Percentiles rank a stretch among this genome's conserved stretches.
Conservation (phyloP, 35 echinoderm and acorn worm genomes). For the Amphiura filiformis region DNA sequence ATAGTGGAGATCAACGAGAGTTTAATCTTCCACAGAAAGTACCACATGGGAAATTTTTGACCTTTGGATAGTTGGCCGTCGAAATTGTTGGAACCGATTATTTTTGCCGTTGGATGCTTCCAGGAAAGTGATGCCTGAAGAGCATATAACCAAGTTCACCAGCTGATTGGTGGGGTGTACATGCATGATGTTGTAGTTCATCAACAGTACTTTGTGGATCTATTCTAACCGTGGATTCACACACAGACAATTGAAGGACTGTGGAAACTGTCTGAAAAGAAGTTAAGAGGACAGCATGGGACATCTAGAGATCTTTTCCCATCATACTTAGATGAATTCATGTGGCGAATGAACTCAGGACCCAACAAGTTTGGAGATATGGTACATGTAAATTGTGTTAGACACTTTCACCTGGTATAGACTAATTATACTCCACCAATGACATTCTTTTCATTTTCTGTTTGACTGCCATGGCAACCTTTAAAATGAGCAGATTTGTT, state of each 20-base stretch:
- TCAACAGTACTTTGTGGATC: constrained; percentile 22
- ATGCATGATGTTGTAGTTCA: constrained; percentile 12
- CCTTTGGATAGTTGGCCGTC: no score
- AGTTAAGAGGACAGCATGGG: constrained; percentile 3
- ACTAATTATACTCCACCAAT: no score
- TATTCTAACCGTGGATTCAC: neutral
- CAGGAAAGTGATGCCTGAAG: constrained; percentile 13
- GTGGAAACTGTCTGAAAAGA: neutral
- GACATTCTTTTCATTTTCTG: no score
- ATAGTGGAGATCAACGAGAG: constrained; percentile 17
- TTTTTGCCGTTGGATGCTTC: neutral
- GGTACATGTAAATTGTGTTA: no score
- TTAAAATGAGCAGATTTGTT: no score
- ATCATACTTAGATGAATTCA: constrained; percentile 28
- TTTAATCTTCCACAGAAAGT: constrained; percentile 25
- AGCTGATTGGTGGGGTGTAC: neutral
- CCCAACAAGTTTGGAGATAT: constrained; percentile 11
- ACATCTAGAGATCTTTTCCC: constrained; percentile 16
- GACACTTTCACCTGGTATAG: no score
- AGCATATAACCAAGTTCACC: neutral
- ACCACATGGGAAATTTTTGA: neutral
- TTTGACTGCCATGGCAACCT: no score
- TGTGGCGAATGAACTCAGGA: constrained; percentile 8
- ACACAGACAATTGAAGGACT: constrained; percentile 17
- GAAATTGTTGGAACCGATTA: neutral